Base-by-base conservation (phyloP, 2,888 invertebrate genomes). In the Polyommatus icarus region DNA sequence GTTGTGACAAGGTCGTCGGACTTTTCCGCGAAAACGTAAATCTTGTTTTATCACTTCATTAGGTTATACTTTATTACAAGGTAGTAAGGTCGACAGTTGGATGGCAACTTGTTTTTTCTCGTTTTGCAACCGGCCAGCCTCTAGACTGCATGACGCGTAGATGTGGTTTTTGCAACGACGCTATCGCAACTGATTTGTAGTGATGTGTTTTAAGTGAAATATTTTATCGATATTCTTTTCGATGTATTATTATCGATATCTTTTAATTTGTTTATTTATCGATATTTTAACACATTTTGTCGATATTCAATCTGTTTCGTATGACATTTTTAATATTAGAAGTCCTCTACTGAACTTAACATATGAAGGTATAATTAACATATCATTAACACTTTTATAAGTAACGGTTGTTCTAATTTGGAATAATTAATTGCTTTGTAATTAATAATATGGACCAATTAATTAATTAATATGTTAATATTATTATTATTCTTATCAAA, bases 81-180 rank as follows among this genome's bases (percentile, higher is more conserved):
- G 36, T 3, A 1, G 78, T 86, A 89, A 84, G 81, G 85, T 83
- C 81, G 78, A 81, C 78, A 83, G 83, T 87, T 46, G 81, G 72
- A 40, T 84, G 78, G 80, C 36, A 79, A 78, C 76, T 78, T n/a
- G 77, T 81, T 85, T 87, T 89, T 89, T 88, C 86, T 88, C 84
- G 84, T 86, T 86, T 85, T 88, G 85, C 84, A 86, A 85, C 84
- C 81, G 84, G 84, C 80, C 81, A 83, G 83, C 83, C 84, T 81
- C 87, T 85, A 92, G 92, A 92, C 92, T 90, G 92, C 91, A 89
- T 91, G 92, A 91, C 92, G 92, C 91, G 89, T 85, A 85, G 85
- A 85, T 88, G 89, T 83, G 87, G 89, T 91, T 91, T 91, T 90
- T 90, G 89, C 91, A 88, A 89, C 87, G 32, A 24, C 82, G 82